Conservation (phyloP, 1,140 invertebrate species). For the Mamestra configurata region DNA sequence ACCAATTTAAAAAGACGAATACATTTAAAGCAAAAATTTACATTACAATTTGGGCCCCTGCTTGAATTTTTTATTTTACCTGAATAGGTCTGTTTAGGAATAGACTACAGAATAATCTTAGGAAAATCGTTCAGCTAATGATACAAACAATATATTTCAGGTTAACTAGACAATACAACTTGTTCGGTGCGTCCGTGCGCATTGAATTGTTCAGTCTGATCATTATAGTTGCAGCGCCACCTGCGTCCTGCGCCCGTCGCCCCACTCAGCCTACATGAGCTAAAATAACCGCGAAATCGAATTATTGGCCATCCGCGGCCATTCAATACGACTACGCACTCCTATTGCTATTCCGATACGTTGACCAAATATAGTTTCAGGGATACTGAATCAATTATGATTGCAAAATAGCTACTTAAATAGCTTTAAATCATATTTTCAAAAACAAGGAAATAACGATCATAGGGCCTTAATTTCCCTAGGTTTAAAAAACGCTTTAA, state of each 20-base stretch:
- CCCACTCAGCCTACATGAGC: constrained; percentile 69
- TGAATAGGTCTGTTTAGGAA: constrained; percentile 52
- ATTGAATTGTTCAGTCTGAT: constrained; percentile 72
- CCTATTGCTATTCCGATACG: constrained; percentile 69
- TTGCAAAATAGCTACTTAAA: constrained; percentile 55
- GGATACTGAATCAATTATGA: constrained; percentile 65
- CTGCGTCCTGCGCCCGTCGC: constrained; percentile 79
- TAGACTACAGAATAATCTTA: constrained; percentile 40
- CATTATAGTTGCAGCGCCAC: constrained; percentile 62
- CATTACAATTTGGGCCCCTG: constrained; percentile 74
- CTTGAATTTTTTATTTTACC: constrained; percentile 60
- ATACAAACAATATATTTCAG: constrained; percentile 36
- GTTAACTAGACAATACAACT: constrained; percentile 35
- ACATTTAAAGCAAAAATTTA: constrained; percentile 76
- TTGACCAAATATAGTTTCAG: constrained; percentile 66
- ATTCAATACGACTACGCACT: constrained; percentile 77
- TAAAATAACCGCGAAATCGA: constrained; percentile 85
- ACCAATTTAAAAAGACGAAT: constrained; percentile 75
- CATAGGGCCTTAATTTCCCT: neutral
- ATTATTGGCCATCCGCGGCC: constrained; percentile 76
- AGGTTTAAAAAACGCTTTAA: constrained; percentile 15
- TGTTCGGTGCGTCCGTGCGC: constrained; percentile 46
- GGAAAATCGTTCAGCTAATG: neutral
- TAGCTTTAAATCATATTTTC: constrained; percentile 14
- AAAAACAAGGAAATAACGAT: constrained; percentile 17